Conservation (phyloP, 2,113 vertebrate genomes). For the Isichthys henryi region DNA sequence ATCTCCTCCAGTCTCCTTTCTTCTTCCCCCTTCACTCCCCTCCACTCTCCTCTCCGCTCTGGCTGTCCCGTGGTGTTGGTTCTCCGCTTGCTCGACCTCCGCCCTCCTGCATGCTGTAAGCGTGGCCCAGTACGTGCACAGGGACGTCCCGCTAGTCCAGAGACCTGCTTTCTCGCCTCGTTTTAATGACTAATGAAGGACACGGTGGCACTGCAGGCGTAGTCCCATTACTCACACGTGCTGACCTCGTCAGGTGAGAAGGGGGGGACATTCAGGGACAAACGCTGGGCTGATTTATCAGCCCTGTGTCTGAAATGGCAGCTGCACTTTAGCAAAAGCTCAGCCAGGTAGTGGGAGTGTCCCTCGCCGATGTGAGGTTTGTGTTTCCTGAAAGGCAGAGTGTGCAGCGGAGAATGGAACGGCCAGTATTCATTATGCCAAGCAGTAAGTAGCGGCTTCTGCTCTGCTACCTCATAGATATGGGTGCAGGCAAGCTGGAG, state of each 20-base stretch:
- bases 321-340: neutral
- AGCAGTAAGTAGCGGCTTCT: neutral
- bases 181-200: conserved; percentile 40
- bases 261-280: neutral
- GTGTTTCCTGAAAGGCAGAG: neutral
- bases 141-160: neutral
- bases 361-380: neutral
- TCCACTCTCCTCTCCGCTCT: neutral
- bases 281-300: neutral
- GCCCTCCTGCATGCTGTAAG: neutral
- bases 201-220: conserved; percentile 32
- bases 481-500: neutral
- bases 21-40: neutral
- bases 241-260: neutral
- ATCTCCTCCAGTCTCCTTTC: neutral
- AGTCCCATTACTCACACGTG: conserved; percentile 39
- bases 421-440: neutral
- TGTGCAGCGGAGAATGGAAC: neutral
- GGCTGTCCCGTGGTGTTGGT: neutral
- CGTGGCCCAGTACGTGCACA: neutral
- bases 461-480: neutral
- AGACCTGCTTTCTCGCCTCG: neutral
- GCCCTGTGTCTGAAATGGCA: neutral
- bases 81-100: neutral
- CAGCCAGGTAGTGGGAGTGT: neutral